Base-by-base conservation (phyloP, 2,113 vertebrate genomes). In the Chiloscyllium plagiosum region DNA sequence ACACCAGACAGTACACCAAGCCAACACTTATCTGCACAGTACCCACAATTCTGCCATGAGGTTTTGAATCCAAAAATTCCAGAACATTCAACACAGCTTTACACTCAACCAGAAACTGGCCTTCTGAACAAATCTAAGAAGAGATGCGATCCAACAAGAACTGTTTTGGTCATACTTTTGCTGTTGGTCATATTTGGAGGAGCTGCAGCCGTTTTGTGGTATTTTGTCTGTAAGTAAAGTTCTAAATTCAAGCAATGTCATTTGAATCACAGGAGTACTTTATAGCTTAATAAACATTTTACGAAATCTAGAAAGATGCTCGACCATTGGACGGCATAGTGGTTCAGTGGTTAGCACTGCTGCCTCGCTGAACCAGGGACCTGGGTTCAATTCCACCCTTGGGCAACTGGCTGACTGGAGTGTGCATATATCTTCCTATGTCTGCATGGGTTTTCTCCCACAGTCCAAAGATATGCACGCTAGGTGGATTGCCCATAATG, bases 211-310 rank as follows among this genome's bases (percentile, higher is more conserved):
- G 66, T 87, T 90, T 10, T 87, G 56, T 96, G 95, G 95, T 96
- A 96, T 66, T 89, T 96, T 42, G 24, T 96, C 19, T 86, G 95
- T 96, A 87, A 96, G 95, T 96, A 89, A 95, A 52, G n/a, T 95
- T 8, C 17, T 95, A 37, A 78, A 33, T 42, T 85, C 47, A 83
- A 56, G 7, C 19, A 94, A 24, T 95, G 47, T 19, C 12, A 52
- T 72, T 95, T 94, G 3, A 94, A 70, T 70, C 93, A 70, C 4
- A 3, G 37, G 26, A 15, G 37, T 83, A 83, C 37, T 83, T 89
- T 89, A 29, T 33, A 52, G 26, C 52, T 52, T 29, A 56, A 33
- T 33, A 33, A 92, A 66, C 89, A 29, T 65, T 65, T 61, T 65
- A n/a, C 7, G 29, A n/a, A 65, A 65, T 92, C 50, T 89, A 19